These are phyloP conservation scores for Paramormyrops kingsleyae DNA, from an alignment of 2,113 vertebrate genomes.

Conservation along the genomic window DNA sequence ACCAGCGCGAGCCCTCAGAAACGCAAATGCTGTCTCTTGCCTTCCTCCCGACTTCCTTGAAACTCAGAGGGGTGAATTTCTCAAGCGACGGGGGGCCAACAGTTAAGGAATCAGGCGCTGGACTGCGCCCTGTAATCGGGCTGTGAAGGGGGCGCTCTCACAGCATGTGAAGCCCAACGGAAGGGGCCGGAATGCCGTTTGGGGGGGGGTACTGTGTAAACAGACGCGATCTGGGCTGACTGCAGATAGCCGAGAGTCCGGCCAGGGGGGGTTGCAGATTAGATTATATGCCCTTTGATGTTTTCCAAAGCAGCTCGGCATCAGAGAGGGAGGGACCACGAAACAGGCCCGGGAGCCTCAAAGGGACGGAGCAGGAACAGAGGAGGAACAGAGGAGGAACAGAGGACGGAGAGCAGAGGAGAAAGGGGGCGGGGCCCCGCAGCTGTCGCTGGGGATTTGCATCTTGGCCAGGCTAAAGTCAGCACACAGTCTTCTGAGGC, in stretches of 20 bases:
- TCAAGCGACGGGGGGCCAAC: neutral
- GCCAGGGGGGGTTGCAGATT: conserved; percentile 31
- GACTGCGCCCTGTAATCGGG: conserved; percentile 12
- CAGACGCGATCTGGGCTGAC: conserved; percentile 32
- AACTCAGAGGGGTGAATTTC: neutral
- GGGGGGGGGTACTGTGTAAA: conserved; percentile 29
- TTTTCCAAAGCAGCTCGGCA: conserved; percentile 31
- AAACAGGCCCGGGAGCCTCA: neutral
- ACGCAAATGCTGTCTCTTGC: neutral
- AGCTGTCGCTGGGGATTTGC: conserved; percentile 29
- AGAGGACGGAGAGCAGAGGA: conserved; percentile 19
- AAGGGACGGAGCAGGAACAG: conserved; percentile 13
- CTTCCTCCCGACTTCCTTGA: neutral
- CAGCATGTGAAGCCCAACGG: neutral
- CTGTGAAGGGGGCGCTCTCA: neutral
- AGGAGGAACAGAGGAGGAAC: conserved; percentile 6
- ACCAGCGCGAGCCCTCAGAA: neutral
- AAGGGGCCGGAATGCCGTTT: conserved; percentile 17
- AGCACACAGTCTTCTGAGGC: conserved; percentile 23
- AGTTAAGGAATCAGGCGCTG: neutral
- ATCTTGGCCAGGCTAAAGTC: conserved; percentile 29
- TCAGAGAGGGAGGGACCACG: conserved; percentile 8
- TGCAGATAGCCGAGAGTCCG: conserved; percentile 35
- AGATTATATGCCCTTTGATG: conserved; percentile 39
- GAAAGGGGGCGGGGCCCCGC: conserved; percentile 28